Conservation (phyloP, 2,113 vertebrate species). For the Mesocricetus auratus region DNA sequence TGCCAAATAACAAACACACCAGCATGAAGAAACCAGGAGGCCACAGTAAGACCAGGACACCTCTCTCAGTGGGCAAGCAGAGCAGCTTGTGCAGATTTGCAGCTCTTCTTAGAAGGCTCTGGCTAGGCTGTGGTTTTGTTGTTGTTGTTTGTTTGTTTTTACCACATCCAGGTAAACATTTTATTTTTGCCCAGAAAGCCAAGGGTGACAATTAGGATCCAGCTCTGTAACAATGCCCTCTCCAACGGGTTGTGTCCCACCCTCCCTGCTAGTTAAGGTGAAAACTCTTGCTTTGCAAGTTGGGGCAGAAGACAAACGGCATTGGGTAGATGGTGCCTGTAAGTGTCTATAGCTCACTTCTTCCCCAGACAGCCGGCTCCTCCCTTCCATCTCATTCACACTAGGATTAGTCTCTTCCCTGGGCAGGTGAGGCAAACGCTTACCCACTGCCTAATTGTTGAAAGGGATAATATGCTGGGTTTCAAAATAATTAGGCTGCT, state of each 20-base stretch:
- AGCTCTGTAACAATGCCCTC: not conserved
- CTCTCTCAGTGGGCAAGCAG: not conserved
- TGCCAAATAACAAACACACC: accelerated
- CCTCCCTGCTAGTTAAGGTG: slow-evolving; percentile 53
- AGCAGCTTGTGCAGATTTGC: not conserved
- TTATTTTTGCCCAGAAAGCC: not conserved
- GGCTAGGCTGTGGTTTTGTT: not conserved
- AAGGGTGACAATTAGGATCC: slow-evolving; percentile 51
- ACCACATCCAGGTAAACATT: not conserved
- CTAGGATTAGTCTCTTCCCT: slow-evolving; percentile 71
- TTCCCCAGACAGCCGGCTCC: slow-evolving; percentile 56
- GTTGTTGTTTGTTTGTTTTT: too few relatives aligned
- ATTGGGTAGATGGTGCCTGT: slow-evolving; percentile 21
- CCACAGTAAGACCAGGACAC: not conserved
- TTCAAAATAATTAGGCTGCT: slow-evolving; percentile 87
- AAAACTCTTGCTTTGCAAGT: slow-evolving; percentile 52
- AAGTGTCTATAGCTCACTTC: slow-evolving; percentile 52
- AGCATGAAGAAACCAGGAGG: not conserved
- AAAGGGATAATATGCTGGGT: slow-evolving; percentile 80
- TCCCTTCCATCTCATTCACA: slow-evolving; percentile 12
- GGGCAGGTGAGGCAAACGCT: slow-evolving; percentile 79
- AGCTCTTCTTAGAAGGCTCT: not conserved
- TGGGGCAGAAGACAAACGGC: not conserved
- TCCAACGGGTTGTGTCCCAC: not conserved
- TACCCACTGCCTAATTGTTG: slow-evolving; percentile 80